Evolutionary conservation across 2,113 vertebrate genomes (phyloP), one percentile per base, ranked within the genome.

Genomic region (Menura novaehollandiae): DNA sequence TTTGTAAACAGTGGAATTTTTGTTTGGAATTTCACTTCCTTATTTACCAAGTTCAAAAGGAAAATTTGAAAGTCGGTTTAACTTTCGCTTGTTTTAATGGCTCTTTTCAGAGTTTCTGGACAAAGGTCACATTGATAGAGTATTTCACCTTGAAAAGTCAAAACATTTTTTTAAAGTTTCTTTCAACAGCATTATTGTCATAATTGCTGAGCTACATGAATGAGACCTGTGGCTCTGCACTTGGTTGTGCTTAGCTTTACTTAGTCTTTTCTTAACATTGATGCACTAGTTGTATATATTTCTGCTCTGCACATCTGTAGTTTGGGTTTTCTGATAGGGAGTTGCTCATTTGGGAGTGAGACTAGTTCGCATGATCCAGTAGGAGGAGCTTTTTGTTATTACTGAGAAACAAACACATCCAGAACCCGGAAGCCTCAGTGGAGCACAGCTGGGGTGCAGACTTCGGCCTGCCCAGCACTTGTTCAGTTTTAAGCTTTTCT

Each of bases 1-100:
- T 96, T 93, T 96, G 67, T 95, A 93, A 94, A 94, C 92, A 90
- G n/a, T 66, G 6, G 9, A 30, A 58, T 81, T 94, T 93, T 91
- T 84, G 43, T 77, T 88, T 93, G 66, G 18, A 33, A 47, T 82
- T 91, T 76, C 6, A 56, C 81, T 93, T 96, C 93, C 84, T 87
- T 88, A 72, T 95, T 85, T 95, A 72, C 58, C 59, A 53, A 76
- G 27, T 84, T 76, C n/a, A 67, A 74, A 76, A 90, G 59, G 35
- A 89, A 89, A 88, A 78, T 46, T 21, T 64, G 21, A 81, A 89
- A 91, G 81, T 68, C 59, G n/a, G 11, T 69, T 82, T 80, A 62
- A 33, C 72, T 87, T 71, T 20, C 93, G 13, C 55, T 44, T 91
- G 30, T 58, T 95, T 83, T 59, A 73, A 37, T 58, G 43, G 4